Conservation (phyloP, 1,140 invertebrate genomes). For the Bombus superbus region DNA sequence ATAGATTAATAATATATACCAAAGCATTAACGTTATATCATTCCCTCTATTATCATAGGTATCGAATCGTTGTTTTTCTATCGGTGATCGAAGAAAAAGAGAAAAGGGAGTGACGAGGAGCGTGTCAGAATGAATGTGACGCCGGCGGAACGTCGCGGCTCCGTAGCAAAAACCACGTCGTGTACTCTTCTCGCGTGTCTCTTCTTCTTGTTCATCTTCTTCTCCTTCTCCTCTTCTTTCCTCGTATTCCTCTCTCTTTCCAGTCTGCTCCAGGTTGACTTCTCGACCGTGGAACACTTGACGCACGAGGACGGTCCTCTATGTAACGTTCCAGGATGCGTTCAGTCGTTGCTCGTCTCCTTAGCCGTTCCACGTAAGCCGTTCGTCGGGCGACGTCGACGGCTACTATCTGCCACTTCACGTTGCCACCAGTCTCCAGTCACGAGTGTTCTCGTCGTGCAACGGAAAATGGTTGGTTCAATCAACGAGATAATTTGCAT, state of each 20-base stretch:
- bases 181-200: conserved; percentile 71
- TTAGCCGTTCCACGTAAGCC: conserved; percentile 53
- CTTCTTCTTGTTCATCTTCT: conserved; percentile 63
- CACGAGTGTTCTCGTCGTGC: conserved; percentile 55
- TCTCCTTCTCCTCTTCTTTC: background rate
- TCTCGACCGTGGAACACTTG: conserved; percentile 63
- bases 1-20: no score
- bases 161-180: conserved; percentile 71
- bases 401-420: conserved; percentile 69
- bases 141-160: conserved; percentile 73
- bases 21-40: background rate
- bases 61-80: conserved; percentile 40
- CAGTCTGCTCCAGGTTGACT: conserved; percentile 39
- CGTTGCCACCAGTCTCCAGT: conserved; percentile 58
- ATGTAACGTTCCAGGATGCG: conserved; percentile 55
- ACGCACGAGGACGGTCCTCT: conserved; percentile 63
- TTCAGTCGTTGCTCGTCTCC: conserved; percentile 54
- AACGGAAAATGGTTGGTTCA: conserved; percentile 38
- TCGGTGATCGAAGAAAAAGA: background rate
- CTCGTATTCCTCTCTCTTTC: conserved; percentile 46
- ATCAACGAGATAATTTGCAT: conserved; percentile 66
- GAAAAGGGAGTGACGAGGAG: conserved; percentile 55
- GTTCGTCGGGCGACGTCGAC: conserved; percentile 42
- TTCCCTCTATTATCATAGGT: background rate
- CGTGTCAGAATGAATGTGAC: conserved; percentile 75